These are phyloP conservation scores for Vulpes ferrilata DNA, from an alignment of 2,113 vertebrate species.

Conservation along the genomic window DNA sequence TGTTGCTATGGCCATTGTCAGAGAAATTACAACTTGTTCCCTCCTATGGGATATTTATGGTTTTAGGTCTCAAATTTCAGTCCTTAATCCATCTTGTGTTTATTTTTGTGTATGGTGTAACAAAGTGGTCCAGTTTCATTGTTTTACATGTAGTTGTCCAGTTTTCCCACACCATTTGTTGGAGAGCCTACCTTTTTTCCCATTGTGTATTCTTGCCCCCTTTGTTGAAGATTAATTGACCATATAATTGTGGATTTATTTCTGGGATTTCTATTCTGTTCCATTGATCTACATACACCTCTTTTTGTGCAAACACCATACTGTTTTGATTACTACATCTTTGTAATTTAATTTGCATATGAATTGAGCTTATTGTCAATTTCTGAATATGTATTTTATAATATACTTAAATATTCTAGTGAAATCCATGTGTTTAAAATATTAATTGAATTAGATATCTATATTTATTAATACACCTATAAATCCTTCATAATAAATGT, in stretches of 20 bases:
- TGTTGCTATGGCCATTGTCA: not conserved
- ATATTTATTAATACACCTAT: not conserved
- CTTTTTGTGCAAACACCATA: not conserved
- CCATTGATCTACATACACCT: not conserved
- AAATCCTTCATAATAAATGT: not conserved
- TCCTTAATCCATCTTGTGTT: not conserved
- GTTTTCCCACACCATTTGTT: not conserved
- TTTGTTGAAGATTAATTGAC: not conserved
- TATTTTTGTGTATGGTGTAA: not conserved
- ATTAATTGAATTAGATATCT: not conserved
- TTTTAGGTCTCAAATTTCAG: not conserved
- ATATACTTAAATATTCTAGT: not conserved
- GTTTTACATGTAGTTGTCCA: not conserved
- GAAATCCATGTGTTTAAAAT: not conserved
- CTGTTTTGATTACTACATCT: not conserved
- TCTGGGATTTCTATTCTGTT: not conserved
- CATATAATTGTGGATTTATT: not conserved
- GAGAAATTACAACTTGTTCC: not conserved
- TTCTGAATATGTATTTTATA: not conserved
- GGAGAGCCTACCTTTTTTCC: not conserved
- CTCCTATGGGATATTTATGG: not conserved
- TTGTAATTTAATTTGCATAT: not conserved
- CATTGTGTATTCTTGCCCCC: not conserved
- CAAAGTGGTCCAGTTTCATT: not conserved
- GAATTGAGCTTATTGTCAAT: not conserved